Percentiles rank a stretch among this genome's conserved stretches.
Conservation (phyloP, 2,888 invertebrate species). For the Diarsia rubi region DNA sequence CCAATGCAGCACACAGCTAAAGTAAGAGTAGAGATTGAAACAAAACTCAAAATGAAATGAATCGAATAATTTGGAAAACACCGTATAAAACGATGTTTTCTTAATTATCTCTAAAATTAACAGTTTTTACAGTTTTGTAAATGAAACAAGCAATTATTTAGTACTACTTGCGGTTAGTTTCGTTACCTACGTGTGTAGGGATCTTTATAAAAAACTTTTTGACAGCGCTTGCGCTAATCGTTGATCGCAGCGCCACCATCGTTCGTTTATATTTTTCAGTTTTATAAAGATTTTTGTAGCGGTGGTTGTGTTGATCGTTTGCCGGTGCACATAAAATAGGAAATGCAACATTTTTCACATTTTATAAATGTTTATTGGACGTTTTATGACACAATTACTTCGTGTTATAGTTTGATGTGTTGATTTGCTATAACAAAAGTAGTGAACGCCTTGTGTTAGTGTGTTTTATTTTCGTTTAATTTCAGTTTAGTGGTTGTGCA, state of each 20-base stretch:
- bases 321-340: constrained; percentile 76
- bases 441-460: constrained; percentile 80
- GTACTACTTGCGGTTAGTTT: not conserved
- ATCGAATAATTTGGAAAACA: not conserved
- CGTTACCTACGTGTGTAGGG: constrained; percentile 34
- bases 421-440: constrained; percentile 71
- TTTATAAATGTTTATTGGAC: constrained; percentile 79
- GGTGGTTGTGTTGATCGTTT: constrained; percentile 80
- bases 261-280: constrained; percentile 75
- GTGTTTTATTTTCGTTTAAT: constrained; percentile 82
- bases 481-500: constrained; percentile 86
- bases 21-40: not conserved
- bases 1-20: no score
- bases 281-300: constrained; percentile 84
- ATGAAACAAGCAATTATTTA: not conserved
- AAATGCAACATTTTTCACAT: constrained; percentile 83
- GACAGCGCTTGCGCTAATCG: constrained; percentile 83
- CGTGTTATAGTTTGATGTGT: constrained; percentile 76
- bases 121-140: no score
- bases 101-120: no score
- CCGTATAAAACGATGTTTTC: no score
- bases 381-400: constrained; percentile 83
- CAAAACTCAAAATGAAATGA: not conserved
- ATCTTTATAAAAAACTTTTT: constrained; percentile 59
- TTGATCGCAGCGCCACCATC: constrained; percentile 74